Evolutionary conservation across 2,888 invertebrate species (phyloP), one percentile per base, ranked within the genome.

Genomic region (Nematopogon swammerdamellus): DNA sequence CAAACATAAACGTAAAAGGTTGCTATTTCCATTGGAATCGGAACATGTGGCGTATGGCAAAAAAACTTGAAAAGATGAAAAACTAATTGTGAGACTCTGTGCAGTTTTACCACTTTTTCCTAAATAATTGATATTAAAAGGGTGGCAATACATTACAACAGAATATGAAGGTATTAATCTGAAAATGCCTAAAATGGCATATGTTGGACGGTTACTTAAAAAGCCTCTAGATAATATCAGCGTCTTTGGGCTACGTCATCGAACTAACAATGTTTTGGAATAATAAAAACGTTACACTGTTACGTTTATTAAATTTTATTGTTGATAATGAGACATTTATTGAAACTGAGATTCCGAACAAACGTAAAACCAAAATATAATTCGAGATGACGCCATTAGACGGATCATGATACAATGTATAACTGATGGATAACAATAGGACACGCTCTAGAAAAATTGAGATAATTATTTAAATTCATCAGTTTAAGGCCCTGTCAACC

Each of bases 1-100:
- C 25, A 25, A 25, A 25, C 8, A 8, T 25, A 25, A 25, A 25
- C 25, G 8, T 25, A 25, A 25, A 25, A 25, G 25, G 25, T 25
- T 25, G 25, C 25, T 25, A 25, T 25, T 25, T 6, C 25, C 25
- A 25, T 25, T 25, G 25, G 8, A 25, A 4, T 4, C 4, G 25
- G 8, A 25, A 25, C 25, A 25, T 25, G 25, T 25, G 25, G 25
- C 25, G 25, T 25, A 25, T 25, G 25, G 8, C 5, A 18, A 44
- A 44, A 44, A 17, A 44, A 44, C 17, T 44, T 44, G 14, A 47
- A 20, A 52, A 51, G 48, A 25, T 25, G 25, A 25, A 25, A 25
- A 4, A 25, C 25, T 4, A 6, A 25, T 25, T 25, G 25, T 25
- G 25, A 8, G 25, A 25, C 25, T 25, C 4, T 25, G 25, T 25